Evolutionary conservation across 2,797 vertebrate species (phyloP), one percentile per base, ranked within the genome.

Genomic region (Danio albolineatus): DNA sequence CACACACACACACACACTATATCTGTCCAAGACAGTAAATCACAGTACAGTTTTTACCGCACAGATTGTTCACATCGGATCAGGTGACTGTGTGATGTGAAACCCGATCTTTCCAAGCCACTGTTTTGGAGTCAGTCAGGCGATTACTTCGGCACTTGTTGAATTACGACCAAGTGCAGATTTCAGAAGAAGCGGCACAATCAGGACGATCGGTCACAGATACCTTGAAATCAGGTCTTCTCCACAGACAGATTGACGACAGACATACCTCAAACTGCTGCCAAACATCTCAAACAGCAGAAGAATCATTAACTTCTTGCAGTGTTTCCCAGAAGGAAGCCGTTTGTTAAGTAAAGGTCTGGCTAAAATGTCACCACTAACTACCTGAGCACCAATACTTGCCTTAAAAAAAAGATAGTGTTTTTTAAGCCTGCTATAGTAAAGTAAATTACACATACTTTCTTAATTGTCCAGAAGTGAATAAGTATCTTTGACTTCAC

Each of bases 51-150:
- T 28, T 91, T 84, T 87, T 86, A 62, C 17, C 38, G 70, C 69
- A 80, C 49, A 76, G 89, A 87, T 88, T 83, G 73, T 89, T 92
- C 91, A 89, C 88, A 91, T 83, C 82, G 49, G 82, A 88, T 93
- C 90, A 44, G 43, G 73, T 93, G 90, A 88, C 10, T 87, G 86
- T 85, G 85, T 85, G 85, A 89, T 81, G 73, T 67, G 80, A 91
- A 91, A 92, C 90, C 87, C 86, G 85, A 80, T 56, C 83, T 72
- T 7, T 39, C 10, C 6, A 73, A 43, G 86, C 10, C 10, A 43
- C 10, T 54, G 41, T 28, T 61, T 39, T 44, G 53, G 64, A 90
- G 84, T 75, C 80, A 81, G 86, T 86, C 85, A 38, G 73, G 83
- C 83, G 66, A 86, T 78, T 65, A 74, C 85, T 49, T 81, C 83